Conservation (phyloP, 2,113 vertebrate genomes). For the Lamprotornis superbus region DNA sequence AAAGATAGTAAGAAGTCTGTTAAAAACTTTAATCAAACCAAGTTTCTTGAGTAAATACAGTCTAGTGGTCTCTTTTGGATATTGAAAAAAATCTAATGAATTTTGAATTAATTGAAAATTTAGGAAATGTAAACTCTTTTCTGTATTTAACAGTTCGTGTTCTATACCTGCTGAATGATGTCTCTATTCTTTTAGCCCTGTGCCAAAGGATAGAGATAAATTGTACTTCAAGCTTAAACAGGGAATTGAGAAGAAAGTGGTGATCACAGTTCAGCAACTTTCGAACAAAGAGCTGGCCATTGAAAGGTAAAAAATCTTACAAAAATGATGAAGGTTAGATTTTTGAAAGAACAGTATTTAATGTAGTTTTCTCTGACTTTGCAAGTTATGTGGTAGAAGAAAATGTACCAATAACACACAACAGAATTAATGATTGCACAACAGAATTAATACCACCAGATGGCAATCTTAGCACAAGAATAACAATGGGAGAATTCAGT, state of each 20-base stretch:
- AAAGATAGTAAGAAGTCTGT: background rate
- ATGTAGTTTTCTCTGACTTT: background rate
- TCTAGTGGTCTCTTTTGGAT: background rate
- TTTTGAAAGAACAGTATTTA: background rate
- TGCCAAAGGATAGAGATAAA: constrained; percentile 97
- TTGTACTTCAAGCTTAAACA: constrained; percentile 97
- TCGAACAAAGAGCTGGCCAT: constrained; percentile 94
- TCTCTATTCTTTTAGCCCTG: constrained; percentile 78
- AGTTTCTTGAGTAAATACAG: background rate
- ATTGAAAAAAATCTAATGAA: background rate
- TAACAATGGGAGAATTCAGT: background rate
- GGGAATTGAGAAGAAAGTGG: constrained; percentile 91
- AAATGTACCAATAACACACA: background rate
- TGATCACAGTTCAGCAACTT: constrained; percentile 92
- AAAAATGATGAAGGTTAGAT: background rate
- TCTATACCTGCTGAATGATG: background rate
- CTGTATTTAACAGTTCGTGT: background rate
- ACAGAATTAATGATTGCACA: background rate
- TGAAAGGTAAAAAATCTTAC: constrained; percentile 83
- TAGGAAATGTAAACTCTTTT: background rate
- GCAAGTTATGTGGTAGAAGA: background rate
- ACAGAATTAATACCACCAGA: constrained; percentile 55
- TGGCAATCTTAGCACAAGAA: constrained; percentile 70
- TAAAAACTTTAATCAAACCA: background rate
- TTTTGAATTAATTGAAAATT: background rate